phyloP scores from a whole-genome alignment of 64 coral and sea anemone species.

The Montipora sp. region DNA sequence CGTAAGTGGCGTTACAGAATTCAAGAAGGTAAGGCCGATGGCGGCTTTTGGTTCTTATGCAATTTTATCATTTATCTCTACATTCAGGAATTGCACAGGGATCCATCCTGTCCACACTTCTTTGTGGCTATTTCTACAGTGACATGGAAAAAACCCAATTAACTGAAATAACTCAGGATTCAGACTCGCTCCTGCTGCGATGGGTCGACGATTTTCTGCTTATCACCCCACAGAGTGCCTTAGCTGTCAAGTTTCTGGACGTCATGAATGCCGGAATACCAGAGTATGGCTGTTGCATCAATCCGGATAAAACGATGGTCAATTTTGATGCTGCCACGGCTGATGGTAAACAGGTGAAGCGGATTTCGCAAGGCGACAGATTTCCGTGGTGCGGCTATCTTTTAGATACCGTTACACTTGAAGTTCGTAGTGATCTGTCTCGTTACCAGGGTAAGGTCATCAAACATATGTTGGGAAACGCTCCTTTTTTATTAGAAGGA shows the following conservation, averaged over 20 bases:
- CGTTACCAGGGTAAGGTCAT: conserved; percentile 50
- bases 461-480: background rate
- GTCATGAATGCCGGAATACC: conserved; percentile 85
- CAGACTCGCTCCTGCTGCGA: conserved; percentile 84
- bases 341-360: conserved; percentile 62
- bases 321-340: conserved; percentile 70
- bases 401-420: conserved; percentile 66
- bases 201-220: conserved; percentile 94
- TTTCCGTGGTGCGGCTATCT: conserved; percentile 92
- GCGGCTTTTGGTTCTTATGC: too few species aligned
- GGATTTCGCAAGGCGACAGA: conserved; percentile 13
- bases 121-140: conserved; percentile 87
- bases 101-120: conserved; percentile 72
- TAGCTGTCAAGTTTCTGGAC: conserved; percentile 68
- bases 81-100: conserved; percentile 90
- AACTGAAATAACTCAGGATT: conserved; percentile 35
- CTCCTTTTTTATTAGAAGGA: too few species aligned
- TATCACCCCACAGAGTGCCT: conserved; percentile 46
- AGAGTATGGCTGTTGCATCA: conserved; percentile 85
- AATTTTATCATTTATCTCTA: background rate
- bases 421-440: conserved; percentile 71
- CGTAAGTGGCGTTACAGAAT: too few species aligned
- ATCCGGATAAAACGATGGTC: conserved; percentile 71
- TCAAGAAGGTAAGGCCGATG: too few species aligned
- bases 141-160: conserved; percentile 85